Base-by-base conservation (phyloP, 2,888 invertebrate species). In the Abscondita cerata region DNA sequence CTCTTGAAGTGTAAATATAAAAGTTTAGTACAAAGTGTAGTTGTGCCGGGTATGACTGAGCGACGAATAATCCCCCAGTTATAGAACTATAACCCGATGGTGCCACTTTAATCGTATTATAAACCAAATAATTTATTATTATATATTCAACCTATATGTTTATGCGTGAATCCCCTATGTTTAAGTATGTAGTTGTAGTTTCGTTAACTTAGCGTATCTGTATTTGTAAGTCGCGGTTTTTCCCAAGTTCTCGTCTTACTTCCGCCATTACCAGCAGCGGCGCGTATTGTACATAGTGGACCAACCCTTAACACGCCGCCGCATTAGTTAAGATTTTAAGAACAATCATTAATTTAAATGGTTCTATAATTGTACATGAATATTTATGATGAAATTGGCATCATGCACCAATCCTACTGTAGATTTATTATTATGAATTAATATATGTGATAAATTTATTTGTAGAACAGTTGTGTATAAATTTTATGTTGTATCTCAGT, bases 321-420 rank as follows among this genome's bases (percentile, higher is more conserved):
- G 57, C 59, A 47, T 67, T 78, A 77, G 75, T 73, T 79, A 78
- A 83, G 81, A 76, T 81, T 63, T 62, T 81, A 81, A 82, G 80
- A 83, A 83, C 83, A 82, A 83, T 83, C 81, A 82, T 78, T 81
- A 78, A 81, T 79, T 80, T 81, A 82, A 44, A 81, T 76, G 73
- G 72, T 70, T 75, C 74, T 70, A 71, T 69, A 64, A 67, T 74
- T 70, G 75, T 73, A 75, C 64, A 65, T 60, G 55, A 67, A 68
- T 69, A 69, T 68, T 70, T 71, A 71, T 72, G 70, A 72, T 71
- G 62, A 73, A 75, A 75, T 72, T 75, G 78, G 76, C 77, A 77
- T 77, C 75, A 77, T 64, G 80, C 80, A 80, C 79, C 80, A 79
- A 79, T 81, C 80, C 80, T 81, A 80, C 77, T 73, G 73, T 78